Conservation (phyloP, 2,888 invertebrate species). For the Synergus laeviventris region DNA sequence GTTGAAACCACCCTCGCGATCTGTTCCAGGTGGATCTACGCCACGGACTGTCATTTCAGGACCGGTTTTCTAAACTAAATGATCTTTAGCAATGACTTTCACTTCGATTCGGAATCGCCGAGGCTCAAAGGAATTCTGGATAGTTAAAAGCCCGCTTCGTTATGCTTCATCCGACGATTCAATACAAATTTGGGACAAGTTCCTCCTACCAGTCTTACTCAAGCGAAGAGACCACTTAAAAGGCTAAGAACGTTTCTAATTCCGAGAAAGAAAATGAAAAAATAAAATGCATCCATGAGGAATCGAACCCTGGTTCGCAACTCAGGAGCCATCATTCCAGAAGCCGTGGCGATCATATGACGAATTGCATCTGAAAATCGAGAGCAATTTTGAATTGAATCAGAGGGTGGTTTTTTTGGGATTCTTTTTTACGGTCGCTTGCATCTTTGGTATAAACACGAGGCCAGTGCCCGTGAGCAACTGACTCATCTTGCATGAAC, state of each 20-base stretch:
- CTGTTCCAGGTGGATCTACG: neutral
- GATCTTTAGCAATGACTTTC: slow-evolving; percentile 36
- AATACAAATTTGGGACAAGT: slow-evolving; percentile 16
- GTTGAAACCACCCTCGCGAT: neutral
- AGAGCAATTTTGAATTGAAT: slow-evolving; percentile 51
- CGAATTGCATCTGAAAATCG: slow-evolving; percentile 8
- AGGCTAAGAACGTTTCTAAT: too few relatives aligned
- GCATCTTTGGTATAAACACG: slow-evolving; percentile 53
- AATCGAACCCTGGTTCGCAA: neutral
- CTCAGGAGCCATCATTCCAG: neutral
- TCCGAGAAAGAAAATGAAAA: too few relatives aligned
- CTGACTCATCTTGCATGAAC: slow-evolving; percentile 61
- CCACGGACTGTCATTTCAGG: slow-evolving; percentile 11
- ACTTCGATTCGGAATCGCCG: slow-evolving; percentile 34
- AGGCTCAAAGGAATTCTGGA: slow-evolving; percentile 20
- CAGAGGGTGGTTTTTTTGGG: slow-evolving; percentile 56
- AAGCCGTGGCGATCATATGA: neutral
- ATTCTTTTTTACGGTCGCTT: slow-evolving; percentile 40
- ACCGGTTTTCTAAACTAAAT: slow-evolving; percentile 36
- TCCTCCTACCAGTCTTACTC: slow-evolving; percentile 5
- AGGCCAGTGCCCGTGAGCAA: slow-evolving; percentile 62
- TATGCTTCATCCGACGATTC: slow-evolving; percentile 16
- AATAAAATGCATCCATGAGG: too few relatives aligned
- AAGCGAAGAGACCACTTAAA: neutral
- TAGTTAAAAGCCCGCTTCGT: slow-evolving; percentile 21